Evolutionary conservation across 2,113 vertebrate genomes (phyloP), one percentile per base, ranked within the genome.

Genomic region (Tretioscincus oriximinensis): DNA sequence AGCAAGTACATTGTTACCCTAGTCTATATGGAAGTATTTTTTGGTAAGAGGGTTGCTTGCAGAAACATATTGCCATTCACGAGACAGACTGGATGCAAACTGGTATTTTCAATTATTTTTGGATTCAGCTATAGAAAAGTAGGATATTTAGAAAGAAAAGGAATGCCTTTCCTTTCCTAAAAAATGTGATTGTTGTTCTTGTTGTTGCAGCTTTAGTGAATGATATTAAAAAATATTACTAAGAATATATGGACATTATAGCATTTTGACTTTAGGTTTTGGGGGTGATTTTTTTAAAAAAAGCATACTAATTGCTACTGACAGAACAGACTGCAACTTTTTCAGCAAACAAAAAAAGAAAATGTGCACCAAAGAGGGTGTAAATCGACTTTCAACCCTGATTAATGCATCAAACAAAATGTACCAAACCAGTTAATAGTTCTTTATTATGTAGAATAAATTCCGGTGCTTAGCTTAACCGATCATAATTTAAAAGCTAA

Each of bases 381-480:
- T 51, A 51, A 51, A 51, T 14, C 26, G 54, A 22, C 73, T 41
- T 75, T 63, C 5, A 24, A 63, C 68, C 77, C 61, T 60, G 35
- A 87, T 41, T 31, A 73, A 51, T 86, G 79, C 11, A 35, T 90
- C 89, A 85, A 87, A 83, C 81, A 80, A 80, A 87, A 78, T 83
- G 65, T 71, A 70, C 86, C 90, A 85, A 84, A 67, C 87, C 88
- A 90, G 90, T 41, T 41, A 41, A 41, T 41, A 41, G 35, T 41
- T 41, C 35, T 41, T 41, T 41, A 2, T 41, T 41, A 41, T 41
- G 35, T 2, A 8, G 49, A 51, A 51, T 51, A 26, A 7, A n/a
- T 24, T 64, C 61, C 26, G 61, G 61, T 9, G 24, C 22, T 64
- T 22, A 64, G 61, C 8, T 24, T 26, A 22, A 26, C 61, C 24